Evolutionary conservation across 64 coral and sea anemone genomes (phyloP).

Genomic region (Porites australiensis): DNA sequence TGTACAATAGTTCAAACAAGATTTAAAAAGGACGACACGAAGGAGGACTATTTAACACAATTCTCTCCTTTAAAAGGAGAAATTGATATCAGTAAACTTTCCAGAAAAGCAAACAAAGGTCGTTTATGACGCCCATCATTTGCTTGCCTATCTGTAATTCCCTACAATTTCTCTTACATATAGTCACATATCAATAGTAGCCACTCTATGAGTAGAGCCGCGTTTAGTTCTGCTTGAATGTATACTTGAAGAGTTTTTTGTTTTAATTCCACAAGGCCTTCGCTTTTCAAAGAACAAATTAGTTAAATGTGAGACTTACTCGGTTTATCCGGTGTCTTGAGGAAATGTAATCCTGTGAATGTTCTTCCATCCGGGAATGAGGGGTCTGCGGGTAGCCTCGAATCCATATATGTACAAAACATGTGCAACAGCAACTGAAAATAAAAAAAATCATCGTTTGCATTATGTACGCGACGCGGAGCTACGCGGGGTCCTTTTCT

Average conservation of each 20-base stretch:
- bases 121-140: too few relatives aligned
- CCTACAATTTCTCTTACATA: too few relatives aligned
- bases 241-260: too few relatives aligned
- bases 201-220: too few relatives aligned
- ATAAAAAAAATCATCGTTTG: not conserved
- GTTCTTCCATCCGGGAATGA: slow-evolving; percentile 94
- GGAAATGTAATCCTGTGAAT: slow-evolving; percentile 94
- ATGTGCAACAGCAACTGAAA: slow-evolving; percentile 87
- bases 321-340: slow-evolving; percentile 98
- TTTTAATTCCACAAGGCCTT: not conserved
- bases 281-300: not conserved
- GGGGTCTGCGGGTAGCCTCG: slow-evolving; percentile 88
- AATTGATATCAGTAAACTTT: too few relatives aligned
- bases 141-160: too few relatives aligned
- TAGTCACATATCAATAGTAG: too few relatives aligned
- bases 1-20: not conserved
- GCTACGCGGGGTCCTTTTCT: too few relatives aligned
- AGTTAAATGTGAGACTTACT: slow-evolving; percentile 36
- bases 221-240: too few relatives aligned
- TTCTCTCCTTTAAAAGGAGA: too few relatives aligned
- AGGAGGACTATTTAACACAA: not conserved
- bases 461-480: too few relatives aligned
- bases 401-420: slow-evolving; percentile 99
- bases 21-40: not conserved
- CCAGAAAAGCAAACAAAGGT: too few relatives aligned